A percentile compares a stretch with the other conserved stretches of the same genome.
Evolutionary conservation across 2,113 vertebrate genomes (phyloP).

Genomic region (Heloderma charlesbogerti): DNA sequence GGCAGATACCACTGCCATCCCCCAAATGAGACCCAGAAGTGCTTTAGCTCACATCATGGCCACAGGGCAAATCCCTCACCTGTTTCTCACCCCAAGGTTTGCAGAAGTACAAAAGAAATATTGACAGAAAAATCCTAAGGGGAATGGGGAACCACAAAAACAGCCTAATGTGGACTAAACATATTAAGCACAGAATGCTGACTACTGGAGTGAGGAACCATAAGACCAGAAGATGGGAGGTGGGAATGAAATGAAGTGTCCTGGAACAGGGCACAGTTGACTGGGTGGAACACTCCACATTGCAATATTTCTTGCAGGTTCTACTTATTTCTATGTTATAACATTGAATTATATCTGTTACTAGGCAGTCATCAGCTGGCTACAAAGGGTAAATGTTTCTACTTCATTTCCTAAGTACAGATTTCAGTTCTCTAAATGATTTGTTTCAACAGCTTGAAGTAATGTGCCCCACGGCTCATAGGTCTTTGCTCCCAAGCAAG

Average conservation of each 20-base stretch:
- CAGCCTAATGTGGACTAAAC: neutral
- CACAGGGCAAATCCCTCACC: neutral
- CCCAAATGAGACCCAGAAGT: neutral
- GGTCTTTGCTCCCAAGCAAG: slow-evolving; percentile 20
- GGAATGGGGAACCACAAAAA: neutral
- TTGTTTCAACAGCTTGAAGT: slow-evolving; percentile 31
- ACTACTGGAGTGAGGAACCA: too few relatives aligned
- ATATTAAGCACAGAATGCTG: neutral
- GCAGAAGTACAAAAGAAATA: neutral
- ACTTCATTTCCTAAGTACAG: neutral
- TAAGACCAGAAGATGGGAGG: neutral
- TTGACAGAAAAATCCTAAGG: neutral
- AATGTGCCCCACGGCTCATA: slow-evolving; percentile 27
- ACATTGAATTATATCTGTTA: neutral
- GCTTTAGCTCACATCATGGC: neutral
- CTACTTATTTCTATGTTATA: neutral
- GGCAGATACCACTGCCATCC: neutral
- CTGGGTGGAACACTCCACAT: neutral
- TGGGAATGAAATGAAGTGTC: neutral
- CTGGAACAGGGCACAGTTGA: neutral
- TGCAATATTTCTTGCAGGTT: neutral
- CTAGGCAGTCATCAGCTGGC: neutral
- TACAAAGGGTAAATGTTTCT: neutral
- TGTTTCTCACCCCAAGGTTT: neutral
- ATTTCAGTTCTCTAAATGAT: slow-evolving; percentile 32